Base-by-base conservation (phyloP, 2,113 vertebrate genomes). In the Xenopus laevis region DNA sequence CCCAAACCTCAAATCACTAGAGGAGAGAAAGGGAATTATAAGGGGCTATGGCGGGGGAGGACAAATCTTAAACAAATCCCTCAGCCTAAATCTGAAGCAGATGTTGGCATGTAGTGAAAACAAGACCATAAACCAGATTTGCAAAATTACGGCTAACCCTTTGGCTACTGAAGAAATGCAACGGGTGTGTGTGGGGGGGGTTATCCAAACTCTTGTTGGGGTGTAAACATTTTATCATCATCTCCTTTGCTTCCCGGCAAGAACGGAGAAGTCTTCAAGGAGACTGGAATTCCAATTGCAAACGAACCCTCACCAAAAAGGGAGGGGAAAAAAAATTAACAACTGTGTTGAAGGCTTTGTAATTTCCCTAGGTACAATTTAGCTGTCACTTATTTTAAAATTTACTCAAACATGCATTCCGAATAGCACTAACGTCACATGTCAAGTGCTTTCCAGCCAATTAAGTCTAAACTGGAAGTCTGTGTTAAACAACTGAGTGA, bases 401-500 rank as follows among this genome's bases (percentile, higher is more conserved):
- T 97, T 98, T 96, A 95, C 94, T 94, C 92, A 90, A 88, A 95
- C 91, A 93, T 84, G 86, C 90, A 86, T 90, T 93, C 90, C 10
- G 93, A 99, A 96, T 94, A 95, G 95, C 95, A 94, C 94, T 93
- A 96, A 97, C 97, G 97, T 97, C 95, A 95, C 96, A 97, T 96
- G 96, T 98, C 97, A 98, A 96, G 94, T 95, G 95, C 96, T 99
- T 99, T 98, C 95, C 96, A 98, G 93, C 96, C 96, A 98, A 98
- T 99, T 98, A 97, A 96, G 93, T 94, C 89, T 93, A 93, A 92
- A 94, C 85, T 85, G 88, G 90, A 92, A 93, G 92, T 94, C 93
- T 90, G 92, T 92, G 86, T 94, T 92, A 91, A 94, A 95, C 95
- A 98, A 95, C 95, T 98, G 94, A 97, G 95, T 95, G 96, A 96